A percentile compares a stretch with the other conserved stretches of the same genome.
phyloP scores from a whole-genome alignment of 2,797 vertebrate genomes.

The Masticophis lateralis region DNA sequence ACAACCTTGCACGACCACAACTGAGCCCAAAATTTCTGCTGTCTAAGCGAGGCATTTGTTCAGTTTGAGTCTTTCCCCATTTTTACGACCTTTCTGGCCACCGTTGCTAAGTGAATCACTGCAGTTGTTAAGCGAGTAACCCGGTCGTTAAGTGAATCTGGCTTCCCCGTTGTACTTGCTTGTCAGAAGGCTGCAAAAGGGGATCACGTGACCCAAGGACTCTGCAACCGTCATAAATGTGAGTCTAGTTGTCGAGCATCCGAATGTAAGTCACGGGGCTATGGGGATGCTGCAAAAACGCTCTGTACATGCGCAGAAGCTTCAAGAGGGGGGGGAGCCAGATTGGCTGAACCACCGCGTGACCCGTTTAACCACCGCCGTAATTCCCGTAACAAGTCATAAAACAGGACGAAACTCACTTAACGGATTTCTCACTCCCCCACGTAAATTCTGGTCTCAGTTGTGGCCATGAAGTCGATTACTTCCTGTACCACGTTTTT shows the following conservation, averaged over 20 bases:
- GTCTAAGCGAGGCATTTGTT: neutral
- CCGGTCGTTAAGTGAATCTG: neutral
- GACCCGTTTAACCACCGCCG: no score
- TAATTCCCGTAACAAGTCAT: no score
- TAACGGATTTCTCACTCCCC: no score
- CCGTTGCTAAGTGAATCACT: neutral
- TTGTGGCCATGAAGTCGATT: no score
- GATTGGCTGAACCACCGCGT: no score
- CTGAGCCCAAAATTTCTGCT: neutral
- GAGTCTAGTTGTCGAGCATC: neutral
- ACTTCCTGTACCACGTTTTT: no score
- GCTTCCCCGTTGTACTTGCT: neutral
- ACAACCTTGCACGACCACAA: no score
- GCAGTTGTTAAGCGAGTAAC: neutral
- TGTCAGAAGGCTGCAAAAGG: no score
- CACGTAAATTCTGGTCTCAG: no score
- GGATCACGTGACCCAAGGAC: neutral
- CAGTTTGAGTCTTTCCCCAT: neutral
- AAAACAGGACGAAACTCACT: no score
- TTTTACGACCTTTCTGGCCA: neutral
- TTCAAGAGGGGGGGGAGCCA: no score
- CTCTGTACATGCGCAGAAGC: no score
- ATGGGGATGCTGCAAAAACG: neutral
- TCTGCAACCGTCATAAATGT: neutral
- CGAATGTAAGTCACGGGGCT: neutral